Base-by-base conservation (phyloP, 1,140 invertebrate species). In the Arctopsyche grandis region DNA sequence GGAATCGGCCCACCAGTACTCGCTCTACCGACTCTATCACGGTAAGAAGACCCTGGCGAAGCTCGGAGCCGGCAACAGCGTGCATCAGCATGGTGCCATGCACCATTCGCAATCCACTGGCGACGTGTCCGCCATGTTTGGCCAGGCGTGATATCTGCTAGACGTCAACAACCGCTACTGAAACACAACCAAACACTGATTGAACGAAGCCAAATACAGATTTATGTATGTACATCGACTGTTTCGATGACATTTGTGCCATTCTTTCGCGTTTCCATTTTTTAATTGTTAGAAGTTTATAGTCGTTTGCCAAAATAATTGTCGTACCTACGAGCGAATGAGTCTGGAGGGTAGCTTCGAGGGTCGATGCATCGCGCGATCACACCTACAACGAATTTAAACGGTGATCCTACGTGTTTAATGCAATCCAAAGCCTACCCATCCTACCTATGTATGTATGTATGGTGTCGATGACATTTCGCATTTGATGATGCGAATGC, bases 61-160 rank as follows among this genome's bases (percentile, higher is more conserved):
- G 58, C 75, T 81, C 19, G 74, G 77, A 0, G 48, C 75, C 21
- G 24, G 66, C 19, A 76, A 69, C 29, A 60, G 77, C 4, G 75
- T 78, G 0, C 81, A 80, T 70, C 38, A 70, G 5, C 81, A 78
- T 74, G 84, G 84, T n/a, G 84, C 85, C 1, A 89, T 91, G 81
- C 89, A 90, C 1, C 90, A 91, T 84, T 91, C 90, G 3, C 90
- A 91, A 83, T 90, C 89, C 16, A 90, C 90, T 3, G 90, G 90
- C 16, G 90, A 91, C 85, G 90, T 91, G 16, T 87, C 90, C 29
- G 89, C 90, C 77, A 91, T 91, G 85, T 86, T 91, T 82, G 89
- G 90, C 71, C 85, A 90, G n/a, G 90, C 90, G 90, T 91, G 90
- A 91, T 87, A 85, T 80, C 83, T 84, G 78, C 66, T 84, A 83